phyloP scores from a whole-genome alignment of 1,140 invertebrate genomes.

The Bombus confusus region DNA sequence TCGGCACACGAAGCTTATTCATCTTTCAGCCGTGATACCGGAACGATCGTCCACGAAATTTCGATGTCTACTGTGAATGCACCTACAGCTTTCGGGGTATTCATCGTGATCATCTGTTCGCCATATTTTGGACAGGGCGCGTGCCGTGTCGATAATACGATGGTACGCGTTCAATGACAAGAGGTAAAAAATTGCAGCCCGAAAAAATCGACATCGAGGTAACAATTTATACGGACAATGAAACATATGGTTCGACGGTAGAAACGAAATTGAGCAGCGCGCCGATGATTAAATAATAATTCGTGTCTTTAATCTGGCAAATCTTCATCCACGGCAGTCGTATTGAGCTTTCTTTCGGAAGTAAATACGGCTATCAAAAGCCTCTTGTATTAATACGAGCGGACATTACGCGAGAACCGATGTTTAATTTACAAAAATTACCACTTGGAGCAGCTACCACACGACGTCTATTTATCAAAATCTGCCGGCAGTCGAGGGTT shows the following conservation, averaged over 20 bases:
- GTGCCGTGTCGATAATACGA: constrained; percentile 67
- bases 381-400: too few species aligned
- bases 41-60: not conserved
- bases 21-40: constrained; percentile 29
- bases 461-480: too few species aligned
- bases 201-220: constrained; percentile 15
- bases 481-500: too few species aligned
- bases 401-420: too few species aligned
- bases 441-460: too few species aligned
- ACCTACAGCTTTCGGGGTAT: constrained; percentile 23
- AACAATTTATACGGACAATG: constrained; percentile 60
- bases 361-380: too few species aligned
- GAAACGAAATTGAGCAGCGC: constrained; percentile 7
- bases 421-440: too few species aligned
- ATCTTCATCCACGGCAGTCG: not conserved
- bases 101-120: constrained; percentile 67
- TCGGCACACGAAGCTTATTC: constrained; percentile 36
- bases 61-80: constrained; percentile 39
- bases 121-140: constrained; percentile 73
- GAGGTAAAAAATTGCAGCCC: constrained; percentile 22
- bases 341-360: not conserved
- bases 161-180: constrained; percentile 50
- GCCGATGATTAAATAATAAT: not conserved
- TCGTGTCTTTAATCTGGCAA: not conserved
- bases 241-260: constrained; percentile 24